Evolutionary conservation across 92 coral and sea anemone genomes (phyloP).

Genomic region (Ricordea florida): DNA sequence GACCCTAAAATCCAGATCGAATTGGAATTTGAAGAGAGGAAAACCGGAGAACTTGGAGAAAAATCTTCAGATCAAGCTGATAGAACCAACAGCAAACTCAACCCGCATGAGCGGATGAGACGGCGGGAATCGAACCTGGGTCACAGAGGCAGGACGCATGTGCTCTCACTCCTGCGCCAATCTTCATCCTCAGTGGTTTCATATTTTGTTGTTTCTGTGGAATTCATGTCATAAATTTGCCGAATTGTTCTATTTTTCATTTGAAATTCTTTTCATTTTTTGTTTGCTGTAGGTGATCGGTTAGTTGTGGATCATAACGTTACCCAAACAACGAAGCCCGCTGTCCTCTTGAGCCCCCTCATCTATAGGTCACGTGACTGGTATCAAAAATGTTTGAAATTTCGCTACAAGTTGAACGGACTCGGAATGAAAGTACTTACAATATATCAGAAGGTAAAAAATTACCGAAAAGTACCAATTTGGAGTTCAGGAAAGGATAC

Average conservation of each 20-base stretch:
- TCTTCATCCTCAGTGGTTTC: too few relatives aligned
- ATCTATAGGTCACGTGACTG: constrained; percentile 36
- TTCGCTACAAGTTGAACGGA: constrained; percentile 44
- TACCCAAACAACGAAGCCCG: background rate
- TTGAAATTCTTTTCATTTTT: background rate
- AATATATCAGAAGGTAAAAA: background rate
- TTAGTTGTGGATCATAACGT: background rate
- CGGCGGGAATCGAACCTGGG: too few relatives aligned
- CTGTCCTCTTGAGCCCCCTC: constrained; percentile 23
- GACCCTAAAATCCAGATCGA: too few relatives aligned
- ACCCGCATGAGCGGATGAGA: too few relatives aligned
- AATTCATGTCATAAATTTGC: background rate
- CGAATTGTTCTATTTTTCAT: background rate
- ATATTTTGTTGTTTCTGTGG: too few relatives aligned
- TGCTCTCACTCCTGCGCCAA: too few relatives aligned
- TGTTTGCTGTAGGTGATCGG: background rate
- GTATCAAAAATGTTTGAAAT: constrained; percentile 27
- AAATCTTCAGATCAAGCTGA: too few relatives aligned
- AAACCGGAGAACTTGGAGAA: too few relatives aligned
- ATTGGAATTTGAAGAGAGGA: too few relatives aligned
- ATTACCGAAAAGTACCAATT: constrained; percentile 1
- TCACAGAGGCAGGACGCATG: too few relatives aligned
- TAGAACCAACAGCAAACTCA: too few relatives aligned
- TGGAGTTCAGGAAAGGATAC: background rate
- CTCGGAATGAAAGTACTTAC: constrained; percentile 9